Evolutionary conservation across 2,797 vertebrate genomes (phyloP), one percentile per base, ranked within the genome.

Genomic region (Chrysocyon brachyurus): DNA sequence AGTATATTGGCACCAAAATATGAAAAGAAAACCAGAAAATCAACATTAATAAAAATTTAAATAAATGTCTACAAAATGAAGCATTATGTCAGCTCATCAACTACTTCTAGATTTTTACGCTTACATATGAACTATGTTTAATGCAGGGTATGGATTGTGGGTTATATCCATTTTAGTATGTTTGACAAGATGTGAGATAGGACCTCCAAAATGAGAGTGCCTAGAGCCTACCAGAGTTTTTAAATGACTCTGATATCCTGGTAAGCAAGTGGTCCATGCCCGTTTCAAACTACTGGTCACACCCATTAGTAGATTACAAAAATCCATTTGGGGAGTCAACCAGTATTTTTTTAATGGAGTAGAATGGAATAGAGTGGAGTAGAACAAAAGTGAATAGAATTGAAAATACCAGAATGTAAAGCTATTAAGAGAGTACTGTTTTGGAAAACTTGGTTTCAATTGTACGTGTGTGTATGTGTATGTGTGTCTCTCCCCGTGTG

Each of bases 11-110:
- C 87, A 85, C 86, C 31, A 83, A 95, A 91, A 77, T 94, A 61
- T 87, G 28, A 94, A 96, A 97, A 95, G 36, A 89, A 97, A 88
- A 72, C 3, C 49, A 85, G 78, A 91, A 97, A 94, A 83, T 92
- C 87, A 88, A 61, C 49, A 10, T 63, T 68, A 94, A 82, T 95
- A 93, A 97, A 90, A 72, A 56, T 78, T 96, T 81, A 68, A 89
- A 88, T 77, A 79, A 81, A 82, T 85, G 24, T 87, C 92, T 95
- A 22, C 26, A 95, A 93, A 96, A 73, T 49, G 70, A 57, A 94
- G 57, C 68, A 66, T 92, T 90, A 70, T 72, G 24, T 75, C 73
- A 91, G 19, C 54, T 86, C 92, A 54, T 70, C 28, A 33, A 64
- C 26, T 91, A 33, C 31, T 90, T 49, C 19, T 95, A 24, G 24